Evolutionary conservation across 2,797 vertebrate genomes (phyloP), one percentile per base, ranked within the genome.

Genomic region (Arremon aurantiirostris): DNA sequence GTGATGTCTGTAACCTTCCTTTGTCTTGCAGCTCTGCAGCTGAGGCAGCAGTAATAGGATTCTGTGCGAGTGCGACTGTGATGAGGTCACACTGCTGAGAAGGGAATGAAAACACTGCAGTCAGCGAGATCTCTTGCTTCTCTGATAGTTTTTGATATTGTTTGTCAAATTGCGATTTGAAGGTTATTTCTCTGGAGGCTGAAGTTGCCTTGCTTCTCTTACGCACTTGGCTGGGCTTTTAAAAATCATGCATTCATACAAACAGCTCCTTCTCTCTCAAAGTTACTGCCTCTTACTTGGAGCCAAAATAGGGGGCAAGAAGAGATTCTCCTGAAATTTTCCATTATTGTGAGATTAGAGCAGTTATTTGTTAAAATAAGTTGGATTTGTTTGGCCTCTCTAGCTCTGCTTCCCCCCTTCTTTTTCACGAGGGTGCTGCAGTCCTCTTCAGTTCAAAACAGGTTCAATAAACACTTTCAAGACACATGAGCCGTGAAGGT

Each of bases 121-220:
- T 96, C 89, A 93, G 93, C 89, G 44, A 68, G 93, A 95, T 95
- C 50, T 19, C 88, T 91, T 69, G 88, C 89, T 95, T 96, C 90
- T 66, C 95, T 89, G 91, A 93, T 95, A 82, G 91, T 81, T 94
- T 97, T 61, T 93, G 94, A 96, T 96, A 90, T 86, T 90, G 79
- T 89, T 90, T 89, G 85, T 93, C 86, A 95, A 85, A 86, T 90
- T 86, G 90, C 8, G 66, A 96, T 95, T 89, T 97, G 97, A 97
- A 96, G 95, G 96, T 97, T 96, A 95, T 96, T 96, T 91, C 95
- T 96, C 94, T 52, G 68, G 95, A 94, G 95, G 93, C 94, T 91
- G 12, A 70, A 88, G 84, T 60, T 79, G 92, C 86, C 28, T 81
- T 16, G 61, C 64, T 71, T 46, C 86, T 89, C 84, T 84, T 64